Conservation (phyloP, 2,113 vertebrate species). For the Triplophysa dalaica region DNA sequence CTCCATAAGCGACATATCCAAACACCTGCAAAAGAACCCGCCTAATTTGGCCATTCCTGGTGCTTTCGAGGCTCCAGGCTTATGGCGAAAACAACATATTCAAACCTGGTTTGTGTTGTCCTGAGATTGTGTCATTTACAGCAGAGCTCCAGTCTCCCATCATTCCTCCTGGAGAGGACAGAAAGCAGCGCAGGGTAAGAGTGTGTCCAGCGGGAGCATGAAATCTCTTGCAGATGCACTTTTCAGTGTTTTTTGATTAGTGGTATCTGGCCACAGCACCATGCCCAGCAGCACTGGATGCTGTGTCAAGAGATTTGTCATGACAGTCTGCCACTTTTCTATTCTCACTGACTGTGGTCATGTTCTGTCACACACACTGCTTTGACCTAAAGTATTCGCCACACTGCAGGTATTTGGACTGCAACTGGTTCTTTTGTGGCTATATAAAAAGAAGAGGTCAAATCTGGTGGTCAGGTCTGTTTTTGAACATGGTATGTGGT, state of each 20-base stretch:
- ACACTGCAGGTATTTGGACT: conserved; percentile 4
- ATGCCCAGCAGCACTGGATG: conserved; percentile 27
- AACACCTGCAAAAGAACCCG: not conserved
- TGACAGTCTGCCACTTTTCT: conserved; percentile 31
- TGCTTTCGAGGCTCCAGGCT: not conserved
- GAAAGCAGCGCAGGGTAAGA: conserved; percentile 17
- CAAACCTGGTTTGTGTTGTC: conserved; percentile 5
- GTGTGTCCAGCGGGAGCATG: conserved; percentile 17
- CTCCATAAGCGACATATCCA: not conserved
- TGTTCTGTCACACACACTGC: not conserved
- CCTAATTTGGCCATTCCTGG: not conserved
- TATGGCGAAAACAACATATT: conserved; percentile 26
- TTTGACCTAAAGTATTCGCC: not conserved
- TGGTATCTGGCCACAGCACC: conserved; percentile 27
- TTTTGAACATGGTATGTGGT: not conserved
- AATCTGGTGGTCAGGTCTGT: not conserved
- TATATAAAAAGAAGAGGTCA: not conserved
- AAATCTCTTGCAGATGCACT: conserved; percentile 49
- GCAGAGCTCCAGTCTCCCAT: conserved; percentile 31
- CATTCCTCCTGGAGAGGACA: conserved; percentile 43
- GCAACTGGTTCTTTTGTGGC: not conserved
- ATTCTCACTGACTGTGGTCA: not conserved
- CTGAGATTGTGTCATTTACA: conserved; percentile 29
- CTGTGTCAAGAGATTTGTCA: conserved; percentile 49
- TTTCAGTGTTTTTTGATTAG: conserved; percentile 49